These are phyloP conservation scores for Turritopsis rubra DNA, from an alignment of 30 jellyfish, hydroid and myxozoan genomes.

Conservation along the genomic window DNA sequence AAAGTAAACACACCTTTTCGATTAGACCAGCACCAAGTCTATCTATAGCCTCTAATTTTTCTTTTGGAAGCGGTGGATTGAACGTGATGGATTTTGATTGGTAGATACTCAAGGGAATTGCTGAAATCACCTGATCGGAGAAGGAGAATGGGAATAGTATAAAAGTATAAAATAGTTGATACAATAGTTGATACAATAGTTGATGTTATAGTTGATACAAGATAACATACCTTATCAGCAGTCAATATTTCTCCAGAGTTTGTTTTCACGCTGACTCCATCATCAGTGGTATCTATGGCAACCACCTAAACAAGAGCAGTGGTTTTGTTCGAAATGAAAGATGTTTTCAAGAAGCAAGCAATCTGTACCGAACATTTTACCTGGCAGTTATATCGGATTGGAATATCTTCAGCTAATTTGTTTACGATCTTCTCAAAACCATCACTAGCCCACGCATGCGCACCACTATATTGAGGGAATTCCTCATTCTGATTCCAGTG, in stretches of 20 bases:
- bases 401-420: constrained; percentile 40
- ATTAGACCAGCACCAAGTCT: constrained; percentile 85
- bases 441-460: constrained; percentile 84
- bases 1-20: constrained; percentile 85
- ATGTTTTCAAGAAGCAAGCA: background rate
- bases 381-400: constrained; percentile 41
- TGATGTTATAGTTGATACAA: too few relatives aligned
- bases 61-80: constrained; percentile 51
- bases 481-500: constrained; percentile 94
- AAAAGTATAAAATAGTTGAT: too few relatives aligned
- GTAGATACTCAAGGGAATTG: constrained; percentile 62
- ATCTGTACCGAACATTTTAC: constrained; percentile 9
- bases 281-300: constrained; percentile 39
- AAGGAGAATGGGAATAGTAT: background rate
- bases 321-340: background rate
- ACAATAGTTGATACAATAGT: too few relatives aligned
- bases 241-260: constrained; percentile 36
- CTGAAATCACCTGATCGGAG: constrained; percentile 42
- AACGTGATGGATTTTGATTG: constrained; percentile 53
- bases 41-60: constrained; percentile 40
- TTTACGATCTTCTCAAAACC: constrained; percentile 53
- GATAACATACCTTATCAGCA: constrained; percentile 70
- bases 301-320: constrained; percentile 30
- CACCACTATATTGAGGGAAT: constrained; percentile 79
- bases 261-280: constrained; percentile 24